Evolutionary conservation across 35 echinoderm and acorn worm species (phyloP), one percentile per base, ranked within the genome.

Genomic region (Amphiura filiformis): DNA sequence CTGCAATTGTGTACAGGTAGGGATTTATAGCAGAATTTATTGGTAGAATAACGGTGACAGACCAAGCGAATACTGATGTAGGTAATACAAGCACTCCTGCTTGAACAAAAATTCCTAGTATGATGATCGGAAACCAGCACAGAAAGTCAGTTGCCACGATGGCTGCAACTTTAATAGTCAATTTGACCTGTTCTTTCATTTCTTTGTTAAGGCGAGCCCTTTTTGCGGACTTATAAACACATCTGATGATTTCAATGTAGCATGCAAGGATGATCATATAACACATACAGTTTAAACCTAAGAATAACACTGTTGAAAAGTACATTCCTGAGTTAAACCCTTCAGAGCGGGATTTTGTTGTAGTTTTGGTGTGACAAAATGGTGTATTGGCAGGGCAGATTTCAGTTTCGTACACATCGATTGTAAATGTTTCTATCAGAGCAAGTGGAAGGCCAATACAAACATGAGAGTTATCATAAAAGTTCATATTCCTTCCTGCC

Each of bases 311-410:
- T 70, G 61, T 70, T 26, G 61, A 70, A 70, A 70, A 70, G 61
- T 70, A 70, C 28, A 70, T 26, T 30, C 61, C 61, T 13, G 61
- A 70, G 26, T 70, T 30, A n/a, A 70, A 70, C 2, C 61, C 61
- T 26, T 70, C 7, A 13, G 61, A 70, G 7, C 17, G 15, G 26
- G 61, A 70, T 70, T 70, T 70, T 18, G 61, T 70, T 2, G 61
- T 70, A 30, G 61, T 70, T 30, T 70, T 70, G 61, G 61, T 70
- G 61, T 70, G 61, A 70, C 61, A 70, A n/a, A 70, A 70, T 70
- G 61, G 61, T n/a, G 28, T 70, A 30, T 70, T 70, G 2, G 61
- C 61, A 26, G 61, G 61, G 26, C 61, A 70, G 15, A 70, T 70
- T 23, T 70, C 61, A 30, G 61, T 70, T 70, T 70, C 7, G 61